Percentiles rank a stretch among this genome's conserved stretches.
Conservation (phyloP, 2,888 invertebrate species). For the Tetramorium bicarinatum region DNA sequence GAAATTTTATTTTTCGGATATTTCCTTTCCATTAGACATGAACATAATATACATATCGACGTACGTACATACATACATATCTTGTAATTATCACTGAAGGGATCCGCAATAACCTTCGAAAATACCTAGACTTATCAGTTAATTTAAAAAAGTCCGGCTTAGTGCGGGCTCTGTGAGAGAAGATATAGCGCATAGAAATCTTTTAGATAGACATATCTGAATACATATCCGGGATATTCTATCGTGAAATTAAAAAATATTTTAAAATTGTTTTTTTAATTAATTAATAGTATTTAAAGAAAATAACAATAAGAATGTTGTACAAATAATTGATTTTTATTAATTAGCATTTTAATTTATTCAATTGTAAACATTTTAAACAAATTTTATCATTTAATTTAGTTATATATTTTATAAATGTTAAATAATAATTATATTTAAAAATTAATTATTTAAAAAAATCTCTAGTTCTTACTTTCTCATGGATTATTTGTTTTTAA, state of each 20-base stretch:
- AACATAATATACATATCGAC: background rate
- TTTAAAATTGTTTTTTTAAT: background rate
- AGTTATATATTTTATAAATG: background rate
- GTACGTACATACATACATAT: too few species aligned
- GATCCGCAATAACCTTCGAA: background rate
- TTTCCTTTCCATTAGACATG: background rate
- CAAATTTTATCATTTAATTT: background rate
- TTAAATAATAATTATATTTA: background rate
- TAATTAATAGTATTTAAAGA: background rate
- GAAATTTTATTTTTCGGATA: background rate
- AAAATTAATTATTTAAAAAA: background rate
- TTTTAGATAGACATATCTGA: constrained; percentile 27
- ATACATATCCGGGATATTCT: background rate
- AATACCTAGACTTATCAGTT: background rate
- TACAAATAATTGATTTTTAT: background rate
- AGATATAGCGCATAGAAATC: constrained; percentile 6
- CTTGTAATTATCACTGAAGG: background rate
- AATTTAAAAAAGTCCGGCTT: constrained; percentile 15
- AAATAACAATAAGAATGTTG: background rate
- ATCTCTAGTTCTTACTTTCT: background rate
- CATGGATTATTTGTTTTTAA: background rate
- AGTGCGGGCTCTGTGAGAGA: background rate
- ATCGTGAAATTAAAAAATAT: constrained; percentile 1
- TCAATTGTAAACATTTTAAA: background rate
- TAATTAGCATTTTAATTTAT: background rate